phyloP scores from a whole-genome alignment of 2,888 invertebrate species.

The Heliconius ethilla region DNA sequence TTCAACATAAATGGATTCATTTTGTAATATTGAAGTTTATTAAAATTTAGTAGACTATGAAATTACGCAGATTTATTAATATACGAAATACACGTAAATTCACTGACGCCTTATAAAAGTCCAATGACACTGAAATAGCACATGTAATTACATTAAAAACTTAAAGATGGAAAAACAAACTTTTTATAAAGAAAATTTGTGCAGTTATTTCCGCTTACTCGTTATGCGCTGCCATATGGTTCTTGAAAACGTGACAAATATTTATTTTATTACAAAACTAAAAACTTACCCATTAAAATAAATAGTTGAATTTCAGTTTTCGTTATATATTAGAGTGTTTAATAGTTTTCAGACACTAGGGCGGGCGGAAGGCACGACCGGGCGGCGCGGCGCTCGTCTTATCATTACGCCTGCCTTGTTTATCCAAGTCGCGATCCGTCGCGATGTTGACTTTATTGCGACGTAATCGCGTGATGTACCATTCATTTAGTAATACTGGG shows the following conservation, averaged over 20 bases:
- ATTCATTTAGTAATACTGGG: slow-evolving; percentile 56
- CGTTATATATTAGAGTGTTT: slow-evolving; percentile 11
- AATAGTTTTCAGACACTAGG: slow-evolving; percentile 44
- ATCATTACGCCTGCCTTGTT: slow-evolving; percentile 77
- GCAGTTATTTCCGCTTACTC: neutral
- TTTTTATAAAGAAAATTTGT: neutral
- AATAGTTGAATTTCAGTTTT: slow-evolving; percentile 5
- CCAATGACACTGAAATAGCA: slow-evolving; percentile 42
- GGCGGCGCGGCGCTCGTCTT: slow-evolving; percentile 63
- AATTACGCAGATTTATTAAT: slow-evolving; percentile 61
- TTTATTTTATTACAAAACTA: slow-evolving; percentile 16
- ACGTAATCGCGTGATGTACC: slow-evolving; percentile 49
- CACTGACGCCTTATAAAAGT: slow-evolving; percentile 54
- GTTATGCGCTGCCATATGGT: slow-evolving; percentile 43
- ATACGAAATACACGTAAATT: slow-evolving; percentile 47
- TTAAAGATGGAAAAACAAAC: slow-evolving; percentile 6
- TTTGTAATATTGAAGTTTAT: slow-evolving; percentile 34
- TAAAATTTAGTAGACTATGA: slow-evolving; percentile 50
- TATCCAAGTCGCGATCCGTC: slow-evolving; percentile 66
- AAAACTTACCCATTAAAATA: slow-evolving; percentile 55
- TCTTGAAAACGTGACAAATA: slow-evolving; percentile 4
- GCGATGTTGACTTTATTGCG: slow-evolving; percentile 60
- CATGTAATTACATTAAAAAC: slow-evolving; percentile 20
- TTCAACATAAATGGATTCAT: neutral
- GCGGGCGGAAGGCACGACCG: slow-evolving; percentile 69